A percentile compares a stretch with the other conserved stretches of the same genome.
Conservation (phyloP, 2,888 invertebrate species). For the Endomychus coccineus region DNA sequence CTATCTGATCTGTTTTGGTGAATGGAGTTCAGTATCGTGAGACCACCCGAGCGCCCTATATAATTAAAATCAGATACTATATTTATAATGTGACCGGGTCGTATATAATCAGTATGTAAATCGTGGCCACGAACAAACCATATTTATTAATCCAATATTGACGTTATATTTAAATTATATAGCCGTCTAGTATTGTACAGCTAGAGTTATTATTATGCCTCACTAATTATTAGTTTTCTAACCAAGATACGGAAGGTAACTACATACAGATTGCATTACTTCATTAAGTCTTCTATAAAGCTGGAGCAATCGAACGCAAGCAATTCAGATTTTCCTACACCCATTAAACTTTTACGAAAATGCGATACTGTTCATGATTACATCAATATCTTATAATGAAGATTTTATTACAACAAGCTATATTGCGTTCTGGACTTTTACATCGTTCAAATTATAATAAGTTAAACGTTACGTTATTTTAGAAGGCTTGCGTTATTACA, state of each 20-base stretch:
- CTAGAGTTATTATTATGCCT: slow-evolving; percentile 35
- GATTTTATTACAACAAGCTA: too few species aligned
- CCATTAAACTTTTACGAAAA: too few species aligned
- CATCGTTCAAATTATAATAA: too few species aligned
- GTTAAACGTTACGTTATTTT: too few species aligned
- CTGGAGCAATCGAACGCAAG: too few species aligned
- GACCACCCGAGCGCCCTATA: slow-evolving; percentile 41
- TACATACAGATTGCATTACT: slow-evolving; percentile 17
- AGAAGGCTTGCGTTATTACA: too few species aligned
- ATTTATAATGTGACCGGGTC: slow-evolving; percentile 26
- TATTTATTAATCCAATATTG: slow-evolving; percentile 42
- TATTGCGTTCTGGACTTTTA: too few species aligned
- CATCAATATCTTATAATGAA: too few species aligned
- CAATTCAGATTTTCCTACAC: too few species aligned
- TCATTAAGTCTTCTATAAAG: slow-evolving; percentile 12
- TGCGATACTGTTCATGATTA: too few species aligned
- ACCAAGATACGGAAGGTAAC: slow-evolving; percentile 22
- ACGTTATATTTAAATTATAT: slow-evolving; percentile 40
- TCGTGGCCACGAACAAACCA: slow-evolving; percentile 40
- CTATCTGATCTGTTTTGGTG: slow-evolving; percentile 11
- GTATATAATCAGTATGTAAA: slow-evolving; percentile 44
- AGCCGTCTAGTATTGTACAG: slow-evolving; percentile 37
- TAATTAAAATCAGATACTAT: slow-evolving; percentile 41
- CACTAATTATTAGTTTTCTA: slow-evolving; percentile 32
- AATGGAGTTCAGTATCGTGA: slow-evolving; percentile 20